phyloP scores from a whole-genome alignment of 1,140 invertebrate species.

The Rhizoglyphus robini region DNA sequence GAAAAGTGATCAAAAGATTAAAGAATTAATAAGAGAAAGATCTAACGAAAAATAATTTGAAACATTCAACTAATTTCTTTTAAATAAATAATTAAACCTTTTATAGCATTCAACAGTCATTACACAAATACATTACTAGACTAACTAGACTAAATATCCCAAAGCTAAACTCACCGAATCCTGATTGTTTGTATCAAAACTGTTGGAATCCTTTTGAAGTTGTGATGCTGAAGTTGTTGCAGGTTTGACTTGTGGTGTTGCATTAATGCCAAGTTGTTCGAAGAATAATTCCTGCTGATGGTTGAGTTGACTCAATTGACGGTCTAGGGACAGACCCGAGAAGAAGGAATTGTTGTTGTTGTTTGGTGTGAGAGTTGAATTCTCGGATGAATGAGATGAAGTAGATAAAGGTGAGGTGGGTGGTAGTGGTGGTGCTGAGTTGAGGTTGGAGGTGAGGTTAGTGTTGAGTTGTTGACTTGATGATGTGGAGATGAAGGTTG shows the following conservation, averaged over 20 bases:
- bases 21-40: no score
- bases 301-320: not conserved
- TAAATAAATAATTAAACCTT: no score
- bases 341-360: no score
- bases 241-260: not conserved
- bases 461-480: not conserved
- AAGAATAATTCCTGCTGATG: not conserved
- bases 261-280: not conserved
- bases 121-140: no score
- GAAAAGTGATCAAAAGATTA: no score
- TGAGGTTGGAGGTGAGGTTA: not conserved
- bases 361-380: not conserved
- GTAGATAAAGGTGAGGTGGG: not conserved
- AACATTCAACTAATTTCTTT: no score
- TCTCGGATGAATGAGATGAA: not conserved
- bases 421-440: not conserved
- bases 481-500: no score
- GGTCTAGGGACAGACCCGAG: not conserved
- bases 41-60: no score
- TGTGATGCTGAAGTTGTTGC: not conserved
- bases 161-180: not conserved
- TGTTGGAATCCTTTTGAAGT: not conserved
- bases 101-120: no score
- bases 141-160: no score
- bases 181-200: not conserved